These are phyloP conservation scores for Melieria omissa DNA, from an alignment of 2,888 invertebrate species.

Conservation along the genomic window DNA sequence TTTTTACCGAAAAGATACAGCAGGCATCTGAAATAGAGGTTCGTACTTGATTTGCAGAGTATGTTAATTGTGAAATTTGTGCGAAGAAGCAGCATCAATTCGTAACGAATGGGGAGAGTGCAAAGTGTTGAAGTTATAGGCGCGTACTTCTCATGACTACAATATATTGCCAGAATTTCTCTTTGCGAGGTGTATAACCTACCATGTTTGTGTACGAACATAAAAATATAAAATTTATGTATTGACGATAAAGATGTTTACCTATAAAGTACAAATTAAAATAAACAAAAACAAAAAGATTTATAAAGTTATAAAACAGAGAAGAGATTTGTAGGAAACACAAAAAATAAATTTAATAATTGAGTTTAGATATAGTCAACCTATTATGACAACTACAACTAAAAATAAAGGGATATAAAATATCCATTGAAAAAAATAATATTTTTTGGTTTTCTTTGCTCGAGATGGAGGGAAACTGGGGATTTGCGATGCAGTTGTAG, in stretches of 20 bases:
- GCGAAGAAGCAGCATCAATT: too few species aligned
- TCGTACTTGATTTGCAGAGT: too few species aligned
- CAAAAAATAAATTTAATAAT: conserved; percentile 26
- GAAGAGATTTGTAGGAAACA: conserved; percentile 33
- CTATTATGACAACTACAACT: conserved; percentile 29
- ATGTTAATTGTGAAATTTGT: too few species aligned
- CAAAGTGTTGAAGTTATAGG: too few species aligned
- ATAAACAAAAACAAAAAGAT: conserved; percentile 9
- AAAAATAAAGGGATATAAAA: conserved; percentile 33
- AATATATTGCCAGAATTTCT: too few species aligned
- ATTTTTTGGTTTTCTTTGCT: neutral
- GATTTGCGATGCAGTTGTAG: too few species aligned
- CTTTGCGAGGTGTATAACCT: too few species aligned
- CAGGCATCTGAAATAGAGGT: too few species aligned
- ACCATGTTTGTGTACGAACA: too few species aligned
- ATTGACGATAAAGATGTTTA: conserved; percentile 35
- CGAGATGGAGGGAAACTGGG: neutral
- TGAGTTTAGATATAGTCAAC: conserved; percentile 33
- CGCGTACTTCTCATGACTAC: too few species aligned
- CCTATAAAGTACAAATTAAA: conserved; percentile 38
- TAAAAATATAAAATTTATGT: conserved; percentile 17
- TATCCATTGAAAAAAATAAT: conserved; percentile 29
- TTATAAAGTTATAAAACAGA: conserved; percentile 10
- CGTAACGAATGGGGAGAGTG: too few species aligned
- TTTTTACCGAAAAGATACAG: too few species aligned